Evolutionary conservation across 2,888 invertebrate genomes (phyloP).

Genomic region (Aethes cnicana): DNA sequence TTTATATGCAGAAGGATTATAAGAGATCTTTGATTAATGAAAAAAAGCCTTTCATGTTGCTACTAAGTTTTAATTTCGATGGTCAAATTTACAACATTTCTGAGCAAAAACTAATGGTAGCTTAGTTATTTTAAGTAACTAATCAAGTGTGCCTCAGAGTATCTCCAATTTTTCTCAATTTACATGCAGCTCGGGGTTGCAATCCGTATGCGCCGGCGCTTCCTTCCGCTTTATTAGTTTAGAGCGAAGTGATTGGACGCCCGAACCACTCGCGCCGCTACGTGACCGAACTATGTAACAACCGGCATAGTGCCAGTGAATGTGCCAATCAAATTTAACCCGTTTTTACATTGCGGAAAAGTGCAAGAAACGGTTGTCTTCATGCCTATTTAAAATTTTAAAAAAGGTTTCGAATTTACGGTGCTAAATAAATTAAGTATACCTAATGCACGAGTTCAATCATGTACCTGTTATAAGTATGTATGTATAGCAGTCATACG

Average conservation of each 20-base stretch:
- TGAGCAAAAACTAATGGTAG: too few relatives aligned
- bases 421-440: too few relatives aligned
- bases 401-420: too few relatives aligned
- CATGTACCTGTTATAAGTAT: too few relatives aligned
- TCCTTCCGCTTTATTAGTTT: conserved; percentile 73
- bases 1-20: too few relatives aligned
- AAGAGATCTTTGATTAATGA: too few relatives aligned
- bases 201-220: conserved; percentile 66
- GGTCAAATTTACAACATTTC: too few relatives aligned
- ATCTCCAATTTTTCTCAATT: conserved; percentile 36
- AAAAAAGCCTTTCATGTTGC: too few relatives aligned
- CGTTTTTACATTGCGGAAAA: conserved; percentile 5
- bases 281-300: conserved; percentile 56
- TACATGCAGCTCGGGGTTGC: conserved; percentile 45
- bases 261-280: conserved; percentile 54
- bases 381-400: too few relatives aligned
- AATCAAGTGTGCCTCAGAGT: conserved; percentile 27
- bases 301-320: conserved; percentile 11
- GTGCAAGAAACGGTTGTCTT: not conserved
- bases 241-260: conserved; percentile 69
- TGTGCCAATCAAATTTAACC: conserved; percentile 1
- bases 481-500: too few relatives aligned
- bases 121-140: conserved; percentile 20
- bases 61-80: too few relatives aligned
- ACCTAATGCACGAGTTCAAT: too few relatives aligned